Evolutionary conservation across 2,888 invertebrate species (phyloP).

Genomic region (Crematogaster levior): DNA sequence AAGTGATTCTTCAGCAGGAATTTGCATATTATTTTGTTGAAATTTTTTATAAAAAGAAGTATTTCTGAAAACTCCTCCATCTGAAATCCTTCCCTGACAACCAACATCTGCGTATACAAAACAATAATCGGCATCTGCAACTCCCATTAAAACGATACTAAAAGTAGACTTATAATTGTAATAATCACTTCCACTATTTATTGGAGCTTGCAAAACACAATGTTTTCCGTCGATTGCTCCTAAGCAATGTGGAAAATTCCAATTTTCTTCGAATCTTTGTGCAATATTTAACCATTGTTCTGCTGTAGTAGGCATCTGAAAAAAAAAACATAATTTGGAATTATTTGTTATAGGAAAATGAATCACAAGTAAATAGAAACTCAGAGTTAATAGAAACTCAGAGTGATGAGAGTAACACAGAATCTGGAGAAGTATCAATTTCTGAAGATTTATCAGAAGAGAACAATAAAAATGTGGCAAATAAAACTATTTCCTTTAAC

Average conservation of each 20-base stretch:
- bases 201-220: constrained; percentile 75
- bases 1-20: constrained; percentile 64
- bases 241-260: constrained; percentile 61
- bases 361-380: background rate
- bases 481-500: background rate
- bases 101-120: constrained; percentile 30
- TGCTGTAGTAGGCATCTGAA: constrained; percentile 70
- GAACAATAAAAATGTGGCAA: background rate
- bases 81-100: constrained; percentile 78
- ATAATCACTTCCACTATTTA: constrained; percentile 74
- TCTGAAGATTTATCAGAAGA: background rate
- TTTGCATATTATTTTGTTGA: constrained; percentile 61
- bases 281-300: constrained; percentile 76
- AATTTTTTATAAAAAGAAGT: constrained; percentile 66
- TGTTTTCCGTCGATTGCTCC: constrained; percentile 78
- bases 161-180: constrained; percentile 79
- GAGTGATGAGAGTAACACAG: background rate
- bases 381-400: background rate
- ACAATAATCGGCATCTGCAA: constrained; percentile 28
- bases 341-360: constrained; percentile 19
- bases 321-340: constrained; percentile 34
- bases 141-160: constrained; percentile 81
- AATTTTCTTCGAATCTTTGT: constrained; percentile 71
- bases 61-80: constrained; percentile 75
- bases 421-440: background rate